Base-by-base conservation (phyloP, 2,113 vertebrate genomes). In the Platycercus adscitus region DNA sequence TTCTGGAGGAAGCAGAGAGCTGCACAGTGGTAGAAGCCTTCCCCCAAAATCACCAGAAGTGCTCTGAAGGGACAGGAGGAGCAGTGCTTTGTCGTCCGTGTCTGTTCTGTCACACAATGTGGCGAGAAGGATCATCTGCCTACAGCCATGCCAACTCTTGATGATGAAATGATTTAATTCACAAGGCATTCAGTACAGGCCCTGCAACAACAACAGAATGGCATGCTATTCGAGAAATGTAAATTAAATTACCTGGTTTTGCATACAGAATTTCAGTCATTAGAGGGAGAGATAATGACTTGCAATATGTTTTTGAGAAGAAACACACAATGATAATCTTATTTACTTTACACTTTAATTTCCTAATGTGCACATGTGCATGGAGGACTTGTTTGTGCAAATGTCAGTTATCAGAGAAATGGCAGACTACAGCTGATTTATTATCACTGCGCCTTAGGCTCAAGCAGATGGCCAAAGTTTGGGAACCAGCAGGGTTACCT, bases 311-410 rank as follows among this genome's bases (percentile, higher is more conserved):
- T 97, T 96, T 92, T 96, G 95, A 96, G 81, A 91, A 96, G 88
- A 94, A 92, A 78, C 88, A 93, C 55, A 52, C 52, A 81, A 81
- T 25, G 58, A 44, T 96, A 94, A 96, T 95, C 72, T 94, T 91
- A 84, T 96, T 96, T 96, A 91, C 80, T 92, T 96, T 93, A 93
- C 92, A 96, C 96, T 94, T 97, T 91, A 86, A 95, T 95, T 95
- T 97, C 93, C 90, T 95, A 92, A 86, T 4, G 8, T 64, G 93
- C 86, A 91, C 82, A 49, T 79, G 88, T 71, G 58, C 88, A 49
- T 79, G 72, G 37, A 84, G 70, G 44, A 75, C 76, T 88, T 94
- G 64, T 88, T 88, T 81, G 82, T 81, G 93, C 72, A 95, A 92
- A 88, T 56, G 80, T 81, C 83, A 81, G 72, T 86, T 83, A 86